These are phyloP conservation scores for Lithobates pipiens DNA, from an alignment of 2,797 vertebrate genomes.

Conservation along the genomic window DNA sequence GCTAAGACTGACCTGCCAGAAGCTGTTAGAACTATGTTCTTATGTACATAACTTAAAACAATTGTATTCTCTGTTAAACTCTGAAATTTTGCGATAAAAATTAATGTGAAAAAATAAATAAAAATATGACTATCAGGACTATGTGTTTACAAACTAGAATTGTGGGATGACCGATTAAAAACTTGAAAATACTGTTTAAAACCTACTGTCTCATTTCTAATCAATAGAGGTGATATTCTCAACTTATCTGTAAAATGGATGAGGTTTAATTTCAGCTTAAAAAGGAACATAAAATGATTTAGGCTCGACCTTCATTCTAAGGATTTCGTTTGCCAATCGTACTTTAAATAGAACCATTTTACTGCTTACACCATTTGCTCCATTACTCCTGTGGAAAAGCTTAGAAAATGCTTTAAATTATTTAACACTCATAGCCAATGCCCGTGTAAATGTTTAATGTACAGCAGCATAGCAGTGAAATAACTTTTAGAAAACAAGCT, in stretches of 20 bases:
- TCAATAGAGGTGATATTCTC: conserved; percentile 38
- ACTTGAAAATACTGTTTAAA: conserved; percentile 24
- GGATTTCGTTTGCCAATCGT: conserved; percentile 45
- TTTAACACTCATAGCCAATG: conserved; percentile 60
- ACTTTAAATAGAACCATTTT: conserved; percentile 55
- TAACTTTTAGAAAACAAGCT: conserved; percentile 59
- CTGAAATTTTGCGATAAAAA: no score
- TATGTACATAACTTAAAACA: no score
- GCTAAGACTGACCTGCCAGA: no score
- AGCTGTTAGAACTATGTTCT: no score
- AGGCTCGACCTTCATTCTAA: conserved; percentile 45
- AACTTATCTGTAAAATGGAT: conserved; percentile 50
- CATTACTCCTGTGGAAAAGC: conserved; percentile 61
- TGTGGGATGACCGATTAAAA: not conserved
- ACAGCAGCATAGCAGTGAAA: conserved; percentile 59
- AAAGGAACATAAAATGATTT: conserved; percentile 34
- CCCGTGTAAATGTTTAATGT: conserved; percentile 61
- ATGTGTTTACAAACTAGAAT: conserved; percentile 8
- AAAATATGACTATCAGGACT: no score
- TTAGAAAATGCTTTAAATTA: conserved; percentile 62
- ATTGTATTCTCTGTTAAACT: no score
- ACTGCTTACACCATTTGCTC: conserved; percentile 58
- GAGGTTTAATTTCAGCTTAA: conserved; percentile 40
- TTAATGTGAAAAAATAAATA: no score
- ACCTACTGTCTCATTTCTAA: conserved; percentile 15